Evolutionary conservation across 2,113 vertebrate species (phyloP), one percentile per base, ranked within the genome.

Genomic region (Thalassoma bifasciatum): DNA sequence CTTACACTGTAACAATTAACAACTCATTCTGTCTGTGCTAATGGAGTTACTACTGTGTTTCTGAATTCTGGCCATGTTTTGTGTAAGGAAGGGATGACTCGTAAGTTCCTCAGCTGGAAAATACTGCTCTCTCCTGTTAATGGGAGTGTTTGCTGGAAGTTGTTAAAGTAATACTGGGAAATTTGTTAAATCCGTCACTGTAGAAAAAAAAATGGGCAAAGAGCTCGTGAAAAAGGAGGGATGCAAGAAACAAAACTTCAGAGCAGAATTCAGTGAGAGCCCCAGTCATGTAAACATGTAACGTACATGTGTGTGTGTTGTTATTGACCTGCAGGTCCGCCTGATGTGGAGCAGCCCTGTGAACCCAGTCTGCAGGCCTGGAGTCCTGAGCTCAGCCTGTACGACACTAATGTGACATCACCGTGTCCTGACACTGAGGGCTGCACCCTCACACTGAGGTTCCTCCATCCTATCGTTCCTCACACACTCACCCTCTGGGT

Each of bases 331-430:
- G 11, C 80, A 99, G 98, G 98, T 2, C 93, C 96, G 7, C 98
- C 98, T 0, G 98, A 99, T 0, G 98, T 99, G 72, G 96, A 98
- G 60, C 96, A 96, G 85, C 93, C 96, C 1, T 99, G 98, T 16
- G 97, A 98, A 75, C 96, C 96, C 13, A 99, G 97, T 49, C 92
- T 99, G 67, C 98, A 96, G 84, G 95, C 97, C 16, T 99, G 98
- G 98, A 99, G 98, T 66, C 98, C 98, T 0, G 97, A 98, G 82
- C 95, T 99, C 2, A 97, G 96, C 82, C 85, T 99, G 3, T 96
- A 96, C 12, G 95, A 98, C 62, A 94, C 95, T 76, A 99, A 98
- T 66, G 95, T 98, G 92, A 97, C 96, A 0, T 96, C 97, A 2
- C 96, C 96, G 0, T 99, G 98, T 58, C 97, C 96, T 0, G 94